These are phyloP conservation scores for Oopsacas minuta DNA, from an alignment of 37 sponge, comb jelly and placozoan genomes.

Conservation along the genomic window DNA sequence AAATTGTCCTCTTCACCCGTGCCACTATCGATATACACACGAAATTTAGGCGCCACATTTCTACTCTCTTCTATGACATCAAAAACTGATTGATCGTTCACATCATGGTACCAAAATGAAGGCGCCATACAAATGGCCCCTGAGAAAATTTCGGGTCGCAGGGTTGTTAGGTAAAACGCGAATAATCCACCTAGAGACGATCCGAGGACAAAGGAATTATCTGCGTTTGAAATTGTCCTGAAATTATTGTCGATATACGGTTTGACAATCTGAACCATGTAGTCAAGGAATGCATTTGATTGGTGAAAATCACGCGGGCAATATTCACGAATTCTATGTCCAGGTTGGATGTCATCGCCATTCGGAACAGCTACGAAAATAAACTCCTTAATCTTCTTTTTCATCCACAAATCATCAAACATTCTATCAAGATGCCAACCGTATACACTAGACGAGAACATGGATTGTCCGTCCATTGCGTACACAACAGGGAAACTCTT, in stretches of 20 bases:
- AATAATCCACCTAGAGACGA: slow-evolving; percentile 65
- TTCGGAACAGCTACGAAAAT: slow-evolving; percentile 75
- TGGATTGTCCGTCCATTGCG: slow-evolving; percentile 67
- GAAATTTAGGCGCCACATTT: not conserved
- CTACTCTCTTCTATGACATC: slow-evolving; percentile 21
- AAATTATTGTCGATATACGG: slow-evolving; percentile 36
- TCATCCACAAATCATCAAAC: slow-evolving; percentile 60
- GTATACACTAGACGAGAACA: slow-evolving; percentile 52
- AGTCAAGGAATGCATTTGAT: slow-evolving; percentile 42
- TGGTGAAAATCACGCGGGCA: slow-evolving; percentile 36
- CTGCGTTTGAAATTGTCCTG: slow-evolving; percentile 33
- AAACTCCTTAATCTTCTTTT: slow-evolving; percentile 46
- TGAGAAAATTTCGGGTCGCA: slow-evolving; percentile 31
- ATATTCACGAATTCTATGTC: slow-evolving; percentile 63
- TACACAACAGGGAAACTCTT: slow-evolving; percentile 58
- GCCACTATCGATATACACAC: slow-evolving; percentile 69
- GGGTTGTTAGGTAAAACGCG: slow-evolving; percentile 35
- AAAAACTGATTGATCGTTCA: slow-evolving; percentile 25
- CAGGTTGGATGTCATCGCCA: slow-evolving; percentile 59
- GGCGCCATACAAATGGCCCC: slow-evolving; percentile 55
- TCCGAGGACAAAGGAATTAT: slow-evolving; percentile 40
- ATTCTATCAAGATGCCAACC: slow-evolving; percentile 71
- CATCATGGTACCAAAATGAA: slow-evolving; percentile 61
- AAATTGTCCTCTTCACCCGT: slow-evolving; percentile 53
- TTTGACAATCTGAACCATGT: slow-evolving; percentile 56